Base-by-base conservation (phyloP, 2,888 invertebrate species). In the Standfussiana lucernea region DNA sequence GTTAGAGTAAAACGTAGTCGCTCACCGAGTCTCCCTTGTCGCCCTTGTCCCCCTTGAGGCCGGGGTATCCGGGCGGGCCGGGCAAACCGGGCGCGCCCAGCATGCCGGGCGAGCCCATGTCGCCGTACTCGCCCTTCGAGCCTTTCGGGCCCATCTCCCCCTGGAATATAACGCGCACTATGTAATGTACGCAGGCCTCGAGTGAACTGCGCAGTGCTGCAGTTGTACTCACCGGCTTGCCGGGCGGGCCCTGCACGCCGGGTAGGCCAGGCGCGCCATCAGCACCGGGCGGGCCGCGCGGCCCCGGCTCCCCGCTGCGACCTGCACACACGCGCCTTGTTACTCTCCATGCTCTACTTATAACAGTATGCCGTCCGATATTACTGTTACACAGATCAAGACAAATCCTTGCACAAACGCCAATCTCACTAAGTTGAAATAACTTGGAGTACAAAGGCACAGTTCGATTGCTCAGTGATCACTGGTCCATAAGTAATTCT, bases 1-100 rank as follows among this genome's bases (percentile, higher is more conserved):
- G 50, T 10, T 45, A 37, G 7, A 67, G 62, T 24, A 67, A 37
- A 35, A 35, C 28, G 47, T 62, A 69, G 53, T 2, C 13, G 97
- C 98, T 98, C 97, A 99, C 99, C 97, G 98, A 98, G 97, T 99
- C 99, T 50, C 99, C 99, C 92, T 99, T 98, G 93, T 99, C 99
- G 53, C 99, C 99, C 92, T 98, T 99, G 90, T 99, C 99, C 45
- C 99, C 99, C 94, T 98, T 98, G 86, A 98, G 97, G 53, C 99
- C 99, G 5, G 99, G 99, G 95, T 99, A 99, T 6, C 99, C 99
- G 87, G 98, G 98, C 53, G 98, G 98, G 75, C 98, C 98, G 15
- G 98, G 98, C 86, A 98, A 94, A 37, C 99, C 99, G 28, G 99
- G 99, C 50, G 99, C 99, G 86, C 99, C 99, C 98, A 99, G 98